Percentiles rank a stretch among this genome's conserved stretches.
Evolutionary conservation across 1,140 invertebrate genomes (phyloP).

Genomic region (Diachasmimorpha longicaudata): DNA sequence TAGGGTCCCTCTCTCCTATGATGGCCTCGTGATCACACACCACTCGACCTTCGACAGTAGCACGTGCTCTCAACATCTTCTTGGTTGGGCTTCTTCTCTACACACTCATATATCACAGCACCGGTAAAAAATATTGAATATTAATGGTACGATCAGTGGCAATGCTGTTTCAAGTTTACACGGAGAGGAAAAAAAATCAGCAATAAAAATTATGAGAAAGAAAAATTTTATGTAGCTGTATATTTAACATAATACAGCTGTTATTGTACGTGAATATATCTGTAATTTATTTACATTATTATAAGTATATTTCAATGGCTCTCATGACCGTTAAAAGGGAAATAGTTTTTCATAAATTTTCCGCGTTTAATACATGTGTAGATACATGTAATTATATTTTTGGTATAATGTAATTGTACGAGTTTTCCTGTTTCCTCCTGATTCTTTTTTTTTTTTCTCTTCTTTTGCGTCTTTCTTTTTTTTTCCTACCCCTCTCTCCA

Average conservation of each 20-base stretch:
- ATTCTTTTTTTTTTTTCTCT: neutral
- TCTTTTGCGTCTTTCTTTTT: neutral
- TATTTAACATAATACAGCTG: too few species aligned
- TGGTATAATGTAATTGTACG: constrained; percentile 1
- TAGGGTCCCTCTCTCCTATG: constrained; percentile 5
- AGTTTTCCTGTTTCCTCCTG: neutral
- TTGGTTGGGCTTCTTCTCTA: neutral
- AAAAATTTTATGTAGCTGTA: too few species aligned
- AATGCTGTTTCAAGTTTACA: neutral
- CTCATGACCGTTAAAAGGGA: neutral
- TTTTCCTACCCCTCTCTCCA: neutral
- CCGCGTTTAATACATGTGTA: neutral
- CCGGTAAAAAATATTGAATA: neutral
- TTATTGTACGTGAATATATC: too few species aligned
- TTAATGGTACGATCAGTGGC: neutral
- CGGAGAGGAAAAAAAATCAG: too few species aligned
- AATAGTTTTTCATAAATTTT: neutral
- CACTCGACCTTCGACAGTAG: constrained; percentile 32
- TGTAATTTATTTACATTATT: too few species aligned
- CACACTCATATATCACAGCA: neutral
- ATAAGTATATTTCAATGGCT: neutral
- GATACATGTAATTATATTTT: neutral
- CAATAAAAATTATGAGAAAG: too few species aligned
- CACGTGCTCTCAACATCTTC: constrained; percentile 30
- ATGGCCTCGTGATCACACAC: constrained; percentile 17